Conservation (phyloP, 2,888 invertebrate species). For the Drosophila tanythrix region DNA sequence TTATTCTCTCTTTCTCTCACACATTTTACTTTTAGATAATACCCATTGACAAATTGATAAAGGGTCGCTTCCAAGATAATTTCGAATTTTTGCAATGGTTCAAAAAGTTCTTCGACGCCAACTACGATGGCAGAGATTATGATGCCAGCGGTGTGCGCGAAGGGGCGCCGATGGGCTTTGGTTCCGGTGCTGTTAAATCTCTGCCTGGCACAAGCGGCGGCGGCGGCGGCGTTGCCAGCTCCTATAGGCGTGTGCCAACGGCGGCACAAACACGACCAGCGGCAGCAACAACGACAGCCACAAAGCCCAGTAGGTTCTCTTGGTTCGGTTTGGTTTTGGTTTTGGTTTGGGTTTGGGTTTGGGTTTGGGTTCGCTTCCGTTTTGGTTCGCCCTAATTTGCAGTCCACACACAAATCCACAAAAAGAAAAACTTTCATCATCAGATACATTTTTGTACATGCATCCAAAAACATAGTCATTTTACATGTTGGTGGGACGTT, state of each 20-base stretch:
- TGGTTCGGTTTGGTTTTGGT: conserved; percentile 60
- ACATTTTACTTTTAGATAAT: conserved; percentile 84
- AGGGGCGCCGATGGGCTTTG: conserved; percentile 93
- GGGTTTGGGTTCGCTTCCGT: conserved; percentile 56
- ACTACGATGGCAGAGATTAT: conserved; percentile 97
- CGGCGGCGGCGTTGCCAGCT: conserved; percentile 61
- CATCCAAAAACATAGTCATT: conserved; percentile 14
- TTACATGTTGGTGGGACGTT: conserved; percentile 8
- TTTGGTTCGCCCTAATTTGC: conserved; percentile 13
- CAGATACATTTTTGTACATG: conserved; percentile 37
- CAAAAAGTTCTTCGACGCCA: conserved; percentile 99
- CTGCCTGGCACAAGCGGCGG: conserved; percentile 81
- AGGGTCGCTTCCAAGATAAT: conserved; percentile 99
- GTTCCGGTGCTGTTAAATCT: conserved; percentile 84
- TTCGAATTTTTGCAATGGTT: conserved; percentile 99
- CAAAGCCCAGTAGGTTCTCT: conserved; percentile 84
- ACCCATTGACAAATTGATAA: conserved; percentile 90
- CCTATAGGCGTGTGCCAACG: conserved; percentile 78
- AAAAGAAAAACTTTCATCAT: conserved; percentile 1
- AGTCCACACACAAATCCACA: conserved; percentile 4
- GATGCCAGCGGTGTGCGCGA: conserved; percentile 94
- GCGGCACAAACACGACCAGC: conserved; percentile 69
- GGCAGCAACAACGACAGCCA: conserved; percentile 70
- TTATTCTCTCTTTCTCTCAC: conserved; percentile 59
- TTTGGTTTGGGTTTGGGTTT: conserved; percentile 66